These are phyloP conservation scores for Solenodon paradoxus DNA, from an alignment of 2,113 vertebrate genomes.

Conservation along the genomic window DNA sequence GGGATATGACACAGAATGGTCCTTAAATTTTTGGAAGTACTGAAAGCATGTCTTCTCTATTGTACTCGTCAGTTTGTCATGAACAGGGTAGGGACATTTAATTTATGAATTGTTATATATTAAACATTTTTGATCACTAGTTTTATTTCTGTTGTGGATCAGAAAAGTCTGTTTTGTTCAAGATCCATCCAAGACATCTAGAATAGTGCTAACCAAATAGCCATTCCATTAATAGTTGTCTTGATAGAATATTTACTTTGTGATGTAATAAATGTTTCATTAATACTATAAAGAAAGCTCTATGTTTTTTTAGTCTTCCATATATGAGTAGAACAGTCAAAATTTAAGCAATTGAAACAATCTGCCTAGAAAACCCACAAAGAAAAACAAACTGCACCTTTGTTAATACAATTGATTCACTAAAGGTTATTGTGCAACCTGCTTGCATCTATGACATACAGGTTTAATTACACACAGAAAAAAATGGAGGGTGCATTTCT, in stretches of 20 bases:
- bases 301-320: background rate
- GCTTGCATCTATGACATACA: background rate
- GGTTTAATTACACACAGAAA: conserved; percentile 31
- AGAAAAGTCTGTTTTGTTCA: background rate
- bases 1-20: background rate
- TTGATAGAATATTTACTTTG: background rate
- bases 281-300: background rate
- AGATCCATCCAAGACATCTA: background rate
- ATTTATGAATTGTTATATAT: background rate
- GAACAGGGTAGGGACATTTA: background rate
- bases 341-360: background rate
- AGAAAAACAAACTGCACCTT: background rate
- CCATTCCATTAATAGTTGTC: background rate
- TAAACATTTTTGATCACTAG: background rate
- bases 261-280: background rate
- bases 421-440: background rate
- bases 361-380: background rate
- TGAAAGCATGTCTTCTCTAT: background rate
- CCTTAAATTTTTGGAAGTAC: background rate
- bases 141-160: background rate
- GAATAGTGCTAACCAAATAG: background rate
- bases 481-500: background rate
- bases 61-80: background rate
- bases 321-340: background rate
- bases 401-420: background rate